These are phyloP conservation scores for Eleutherodactylus coqui DNA, from an alignment of 2,797 vertebrate genomes.

Conservation along the genomic window DNA sequence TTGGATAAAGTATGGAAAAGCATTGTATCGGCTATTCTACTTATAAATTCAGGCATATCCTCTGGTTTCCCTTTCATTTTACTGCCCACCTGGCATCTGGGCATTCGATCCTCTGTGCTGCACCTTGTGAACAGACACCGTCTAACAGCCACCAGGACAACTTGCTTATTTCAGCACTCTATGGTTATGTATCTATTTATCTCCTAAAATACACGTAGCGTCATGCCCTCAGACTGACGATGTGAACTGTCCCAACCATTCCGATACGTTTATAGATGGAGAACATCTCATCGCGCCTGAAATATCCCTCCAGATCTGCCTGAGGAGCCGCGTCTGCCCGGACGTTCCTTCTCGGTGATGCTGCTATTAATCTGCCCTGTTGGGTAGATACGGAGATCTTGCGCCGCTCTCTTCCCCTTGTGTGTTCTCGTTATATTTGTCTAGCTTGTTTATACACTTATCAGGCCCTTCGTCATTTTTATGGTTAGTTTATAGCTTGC, in stretches of 20 bases:
- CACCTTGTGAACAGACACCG: not conserved
- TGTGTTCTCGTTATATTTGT: not conserved
- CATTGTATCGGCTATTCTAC: not conserved
- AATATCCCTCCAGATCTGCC: not conserved
- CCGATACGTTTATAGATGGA: conserved; percentile 15
- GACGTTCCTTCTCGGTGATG: not conserved
- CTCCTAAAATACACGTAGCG: conserved; percentile 22
- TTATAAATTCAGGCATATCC: not conserved
- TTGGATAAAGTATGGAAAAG: too few relatives aligned
- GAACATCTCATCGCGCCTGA: not conserved
- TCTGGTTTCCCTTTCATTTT: not conserved
- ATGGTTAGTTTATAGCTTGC: conserved; percentile 10
- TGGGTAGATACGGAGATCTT: not conserved
- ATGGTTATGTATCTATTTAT: conserved; percentile 6
- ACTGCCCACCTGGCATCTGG: not conserved
- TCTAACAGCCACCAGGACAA: not conserved
- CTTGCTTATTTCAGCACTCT: not conserved
- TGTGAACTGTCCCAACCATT: conserved; percentile 4
- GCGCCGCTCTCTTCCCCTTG: not conserved
- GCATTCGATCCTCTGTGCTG: not conserved
- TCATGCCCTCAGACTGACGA: conserved; percentile 16
- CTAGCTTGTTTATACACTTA: conserved; percentile 26
- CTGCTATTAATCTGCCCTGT: not conserved
- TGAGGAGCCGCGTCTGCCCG: not conserved
- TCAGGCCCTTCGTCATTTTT: not conserved